phyloP scores from a whole-genome alignment of 2,113 vertebrate genomes.

The Ahaetulla prasina region DNA sequence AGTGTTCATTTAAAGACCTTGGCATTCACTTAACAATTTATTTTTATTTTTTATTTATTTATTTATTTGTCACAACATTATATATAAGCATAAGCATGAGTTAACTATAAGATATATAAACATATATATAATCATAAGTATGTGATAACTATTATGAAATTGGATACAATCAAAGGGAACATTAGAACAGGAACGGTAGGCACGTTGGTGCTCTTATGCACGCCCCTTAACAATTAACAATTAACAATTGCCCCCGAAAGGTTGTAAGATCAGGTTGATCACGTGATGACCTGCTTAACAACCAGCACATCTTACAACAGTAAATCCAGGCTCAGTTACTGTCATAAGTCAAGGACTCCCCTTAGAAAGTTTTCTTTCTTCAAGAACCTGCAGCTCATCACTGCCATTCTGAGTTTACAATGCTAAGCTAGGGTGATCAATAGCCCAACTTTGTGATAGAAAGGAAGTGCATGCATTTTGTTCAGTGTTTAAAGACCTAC shows the following conservation, averaged over 20 bases:
- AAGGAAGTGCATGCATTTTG: neutral
- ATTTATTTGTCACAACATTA: too few relatives aligned
- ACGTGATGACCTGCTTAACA: neutral
- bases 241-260: neutral
- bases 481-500: neutral
- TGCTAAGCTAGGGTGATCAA: neutral
- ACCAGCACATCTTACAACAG: neutral
- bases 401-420: neutral
- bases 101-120: too few relatives aligned
- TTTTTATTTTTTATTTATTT: too few relatives aligned
- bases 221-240: too few relatives aligned
- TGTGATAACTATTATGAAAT: too few relatives aligned
- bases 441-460: neutral
- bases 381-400: neutral
- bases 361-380: neutral
- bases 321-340: neutral
- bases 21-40: neutral
- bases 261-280: neutral
- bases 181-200: too few relatives aligned
- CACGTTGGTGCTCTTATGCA: too few relatives aligned
- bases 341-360: neutral
- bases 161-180: too few relatives aligned
- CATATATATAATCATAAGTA: too few relatives aligned
- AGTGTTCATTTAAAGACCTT: neutral
- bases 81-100: too few relatives aligned